Conservation (phyloP, 2,113 vertebrate genomes). For the Perca schrenkii region DNA sequence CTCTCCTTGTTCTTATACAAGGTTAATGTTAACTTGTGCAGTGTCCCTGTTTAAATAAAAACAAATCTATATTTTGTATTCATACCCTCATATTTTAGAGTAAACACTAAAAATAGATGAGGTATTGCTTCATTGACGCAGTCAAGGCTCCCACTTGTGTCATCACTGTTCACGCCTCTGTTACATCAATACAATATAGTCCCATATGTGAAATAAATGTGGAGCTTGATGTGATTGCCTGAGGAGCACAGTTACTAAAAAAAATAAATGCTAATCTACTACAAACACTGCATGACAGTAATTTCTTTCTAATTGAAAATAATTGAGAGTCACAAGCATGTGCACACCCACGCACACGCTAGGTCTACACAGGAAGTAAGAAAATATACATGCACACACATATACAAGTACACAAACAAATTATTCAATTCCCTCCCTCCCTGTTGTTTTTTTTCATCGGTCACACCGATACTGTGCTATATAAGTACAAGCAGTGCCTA, state of each 20-base stretch:
- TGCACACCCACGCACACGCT: not conserved
- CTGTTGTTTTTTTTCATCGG: not conserved
- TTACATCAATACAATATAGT: slow-evolving; percentile 36
- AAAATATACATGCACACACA: not conserved
- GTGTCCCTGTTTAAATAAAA: no score
- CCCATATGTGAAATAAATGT: slow-evolving; percentile 51
- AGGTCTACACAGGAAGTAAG: no score
- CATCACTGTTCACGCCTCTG: slow-evolving; percentile 25
- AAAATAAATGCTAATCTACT: slow-evolving; percentile 66
- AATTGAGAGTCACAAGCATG: slow-evolving; percentile 5
- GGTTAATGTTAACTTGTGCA: no score
- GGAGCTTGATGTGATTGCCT: slow-evolving; percentile 48
- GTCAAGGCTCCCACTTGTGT: slow-evolving; percentile 24
- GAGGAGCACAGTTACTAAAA: slow-evolving; percentile 59
- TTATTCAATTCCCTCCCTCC: not conserved
- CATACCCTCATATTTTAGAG: slow-evolving; percentile 16
- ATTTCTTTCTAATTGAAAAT: slow-evolving; percentile 57
- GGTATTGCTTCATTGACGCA: slow-evolving; percentile 23
- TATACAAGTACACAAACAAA: not conserved
- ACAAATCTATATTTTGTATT: not conserved
- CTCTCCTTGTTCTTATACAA: no score
- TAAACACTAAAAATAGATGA: slow-evolving; percentile 24
- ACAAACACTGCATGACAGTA: slow-evolving; percentile 24
- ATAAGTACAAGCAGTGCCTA: not conserved
- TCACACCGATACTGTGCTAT: not conserved